A percentile compares a stretch with the other conserved stretches of the same genome.
Conservation (phyloP, 2,888 invertebrate genomes). For the Phrixothrix hirtus region DNA sequence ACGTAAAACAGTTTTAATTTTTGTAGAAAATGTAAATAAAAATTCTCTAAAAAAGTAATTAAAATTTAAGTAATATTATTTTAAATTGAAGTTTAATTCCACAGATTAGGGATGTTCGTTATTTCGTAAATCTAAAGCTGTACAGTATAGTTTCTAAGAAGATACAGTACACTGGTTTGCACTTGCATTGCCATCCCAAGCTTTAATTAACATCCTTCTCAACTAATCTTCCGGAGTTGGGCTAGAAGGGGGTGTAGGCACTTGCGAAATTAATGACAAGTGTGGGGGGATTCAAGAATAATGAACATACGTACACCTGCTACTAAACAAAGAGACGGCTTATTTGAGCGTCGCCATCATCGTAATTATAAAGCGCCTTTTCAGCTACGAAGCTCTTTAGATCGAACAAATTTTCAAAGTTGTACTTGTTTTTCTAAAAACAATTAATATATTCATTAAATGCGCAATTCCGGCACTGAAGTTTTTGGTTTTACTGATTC, state of each 20-base stretch:
- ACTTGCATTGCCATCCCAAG: slow-evolving; percentile 39
- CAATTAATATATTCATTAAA: no score
- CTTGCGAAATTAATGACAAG: slow-evolving; percentile 38
- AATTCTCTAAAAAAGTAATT: no score
- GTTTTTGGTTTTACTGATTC: no score
- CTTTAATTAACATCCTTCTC: slow-evolving; percentile 44
- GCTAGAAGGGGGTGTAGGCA: slow-evolving; percentile 61
- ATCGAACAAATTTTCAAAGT: slow-evolving; percentile 10
- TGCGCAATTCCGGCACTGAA: no score
- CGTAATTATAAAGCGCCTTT: slow-evolving; percentile 37
- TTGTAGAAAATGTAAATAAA: no score
- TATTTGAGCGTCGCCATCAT: slow-evolving; percentile 36
- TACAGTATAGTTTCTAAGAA: slow-evolving; percentile 22
- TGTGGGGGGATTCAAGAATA: slow-evolving; percentile 36
- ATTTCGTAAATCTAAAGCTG: slow-evolving; percentile 19
- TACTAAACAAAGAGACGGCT: slow-evolving; percentile 37
- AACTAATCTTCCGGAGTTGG: slow-evolving; percentile 52
- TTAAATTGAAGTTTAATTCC: background rate
- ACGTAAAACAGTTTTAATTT: no score
- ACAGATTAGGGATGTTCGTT: background rate
- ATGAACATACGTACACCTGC: slow-evolving; percentile 50
- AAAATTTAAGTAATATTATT: no score
- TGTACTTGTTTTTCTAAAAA: background rate
- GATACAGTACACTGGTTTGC: slow-evolving; percentile 41
- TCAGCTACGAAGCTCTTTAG: slow-evolving; percentile 8